Evolutionary conservation across 2,888 invertebrate genomes (phyloP).

Genomic region (Raillietiella orientalis): DNA sequence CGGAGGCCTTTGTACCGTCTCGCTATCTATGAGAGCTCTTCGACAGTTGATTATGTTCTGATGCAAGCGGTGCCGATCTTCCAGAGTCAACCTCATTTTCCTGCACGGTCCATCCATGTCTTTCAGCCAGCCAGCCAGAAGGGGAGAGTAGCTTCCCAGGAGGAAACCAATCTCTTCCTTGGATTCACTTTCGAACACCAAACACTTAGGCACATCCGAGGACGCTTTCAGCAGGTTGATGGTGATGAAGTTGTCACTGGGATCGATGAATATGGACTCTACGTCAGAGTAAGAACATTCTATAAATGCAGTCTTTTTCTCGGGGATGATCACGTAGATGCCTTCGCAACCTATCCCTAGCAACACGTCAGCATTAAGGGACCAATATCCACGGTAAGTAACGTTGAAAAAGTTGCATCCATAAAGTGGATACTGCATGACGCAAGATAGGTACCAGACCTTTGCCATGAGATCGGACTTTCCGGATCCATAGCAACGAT

Average conservation of each 20-base stretch:
- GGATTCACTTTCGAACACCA: constrained; percentile 63
- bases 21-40: constrained; percentile 46
- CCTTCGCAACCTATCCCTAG: constrained; percentile 71
- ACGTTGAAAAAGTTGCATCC: constrained; percentile 62
- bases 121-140: constrained; percentile 22
- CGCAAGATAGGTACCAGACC: constrained; percentile 68
- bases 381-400: constrained; percentile 75
- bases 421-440: constrained; percentile 82
- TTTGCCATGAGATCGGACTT: constrained; percentile 68
- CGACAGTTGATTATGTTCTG: constrained; percentile 56
- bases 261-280: constrained; percentile 63
- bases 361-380: constrained; percentile 34
- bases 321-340: constrained; percentile 56
- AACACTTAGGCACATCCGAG: constrained; percentile 25
- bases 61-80: constrained; percentile 55
- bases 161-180: constrained; percentile 72
- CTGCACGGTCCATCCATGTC: constrained; percentile 7
- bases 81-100: constrained; percentile 26
- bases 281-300: constrained; percentile 70
- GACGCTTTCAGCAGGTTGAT: constrained; percentile 46
- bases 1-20: constrained; percentile 43
- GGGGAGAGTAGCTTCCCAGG: constrained; percentile 65
- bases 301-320: constrained; percentile 64
- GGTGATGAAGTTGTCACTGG: constrained; percentile 67
- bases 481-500: constrained; percentile 66